Conservation (phyloP, 2,113 vertebrate species). For the Vanacampus margaritifer region DNA sequence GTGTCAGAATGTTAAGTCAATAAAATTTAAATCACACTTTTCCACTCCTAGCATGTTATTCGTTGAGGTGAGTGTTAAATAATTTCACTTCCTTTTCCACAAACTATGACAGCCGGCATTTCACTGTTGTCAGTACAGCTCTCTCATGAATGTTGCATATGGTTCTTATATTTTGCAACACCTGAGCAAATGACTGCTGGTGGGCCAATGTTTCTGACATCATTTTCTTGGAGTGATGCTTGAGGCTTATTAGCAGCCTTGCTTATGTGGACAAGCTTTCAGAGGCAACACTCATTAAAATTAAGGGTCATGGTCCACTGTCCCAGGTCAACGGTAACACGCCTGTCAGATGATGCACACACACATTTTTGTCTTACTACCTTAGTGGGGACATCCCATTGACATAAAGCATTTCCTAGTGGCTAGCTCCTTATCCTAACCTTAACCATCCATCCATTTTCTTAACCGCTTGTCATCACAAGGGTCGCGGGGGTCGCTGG, state of each 20-base stretch:
- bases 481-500: too few relatives aligned
- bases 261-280: constrained; percentile 34
- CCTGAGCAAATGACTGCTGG: constrained; percentile 11
- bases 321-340: constrained; percentile 45
- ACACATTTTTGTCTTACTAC: too few relatives aligned
- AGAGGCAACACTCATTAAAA: constrained; percentile 39
- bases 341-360: constrained; percentile 34
- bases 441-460: too few relatives aligned
- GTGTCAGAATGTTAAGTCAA: neutral
- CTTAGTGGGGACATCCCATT: too few relatives aligned
- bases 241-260: constrained; percentile 43
- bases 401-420: too few relatives aligned
- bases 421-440: too few relatives aligned
- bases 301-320: constrained; percentile 33
- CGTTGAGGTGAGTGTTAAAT: neutral
- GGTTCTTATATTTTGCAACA: constrained; percentile 8
- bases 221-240: constrained; percentile 37
- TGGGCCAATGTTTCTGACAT: constrained; percentile 17
- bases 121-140: neutral
- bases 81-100: neutral
- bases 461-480: too few relatives aligned
- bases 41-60: neutral
- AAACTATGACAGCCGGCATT: constrained; percentile 9
- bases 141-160: constrained; percentile 1
- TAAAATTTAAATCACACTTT: neutral